Evolutionary conservation across 2,113 vertebrate genomes (phyloP), one percentile per base, ranked within the genome.

Genomic region (Cheilinus undulatus): DNA sequence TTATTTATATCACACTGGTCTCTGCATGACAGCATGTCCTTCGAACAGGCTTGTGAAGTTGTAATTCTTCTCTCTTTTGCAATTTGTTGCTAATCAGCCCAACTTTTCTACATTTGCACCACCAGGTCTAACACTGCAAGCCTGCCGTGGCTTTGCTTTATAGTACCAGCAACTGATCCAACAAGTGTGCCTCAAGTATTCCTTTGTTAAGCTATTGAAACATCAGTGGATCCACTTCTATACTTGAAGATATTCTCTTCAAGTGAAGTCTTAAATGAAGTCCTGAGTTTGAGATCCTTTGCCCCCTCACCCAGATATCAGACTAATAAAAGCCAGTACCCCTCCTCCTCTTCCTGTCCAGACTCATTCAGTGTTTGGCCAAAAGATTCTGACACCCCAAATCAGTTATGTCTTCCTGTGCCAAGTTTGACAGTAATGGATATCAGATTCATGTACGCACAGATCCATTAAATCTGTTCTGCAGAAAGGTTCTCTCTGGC

Each of bases 1-100:
- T 93, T 93, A 94, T 94, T 94, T 94, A 92, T 94, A 90, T 89
- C 73, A 40, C 71, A 69, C 67, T 28, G 66, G 63, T 87, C 84
- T 71, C 72, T 51, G 57, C 82, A 81, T 78, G 72, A 85, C 85
- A 64, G 69, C 85, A 85, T 86, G 82, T 78, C 78, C 86, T 86
- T 62, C 58, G 60, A 52, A 56, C 42, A 49, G 53, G 27, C 51
- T 26, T 57, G 75, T 26, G 28, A 64, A 80, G 43, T 43, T 50
- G 6, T 67, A 79, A 14, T 54, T 49, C 28, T 27, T 27, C 69
- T 72, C 20, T 63, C 38, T n/a, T 34, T 43, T 15, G 23, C 51
- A 59, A 22, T 68, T 57, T 71, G 58, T 53, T 43, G 9, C 23
- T 45, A 22, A 34, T 40, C 57, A 28, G 48, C 32, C 27, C 67